Conservation (phyloP, 2,888 invertebrate species). For the Alentia gelatinosa region DNA sequence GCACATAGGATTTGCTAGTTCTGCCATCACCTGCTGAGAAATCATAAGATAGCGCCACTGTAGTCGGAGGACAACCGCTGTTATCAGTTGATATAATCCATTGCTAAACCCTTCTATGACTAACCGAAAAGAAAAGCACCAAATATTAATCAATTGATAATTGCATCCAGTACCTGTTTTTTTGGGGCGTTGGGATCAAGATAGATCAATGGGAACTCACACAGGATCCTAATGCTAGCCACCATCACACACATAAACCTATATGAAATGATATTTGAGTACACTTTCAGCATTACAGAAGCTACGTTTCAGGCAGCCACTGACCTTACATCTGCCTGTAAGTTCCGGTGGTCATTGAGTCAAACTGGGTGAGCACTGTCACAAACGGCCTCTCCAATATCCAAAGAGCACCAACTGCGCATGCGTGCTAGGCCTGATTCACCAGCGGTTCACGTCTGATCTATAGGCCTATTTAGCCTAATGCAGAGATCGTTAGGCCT, state of each 20-base stretch:
- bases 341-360: conserved; percentile 7
- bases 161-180: too few species aligned
- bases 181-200: too few species aligned
- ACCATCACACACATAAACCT: not conserved
- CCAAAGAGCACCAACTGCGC: not conserved
- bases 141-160: too few species aligned
- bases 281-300: not conserved
- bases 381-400: not conserved
- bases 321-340: not conserved
- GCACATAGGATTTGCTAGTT: too few species aligned
- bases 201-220: not conserved
- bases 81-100: too few species aligned
- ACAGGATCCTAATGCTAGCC: not conserved
- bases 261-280: too few species aligned
- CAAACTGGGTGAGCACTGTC: not conserved
- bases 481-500: not conserved
- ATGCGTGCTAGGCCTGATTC: not conserved
- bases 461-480: conserved; percentile 1
- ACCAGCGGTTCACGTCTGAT: not conserved
- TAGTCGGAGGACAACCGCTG: too few species aligned
- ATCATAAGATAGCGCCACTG: too few species aligned
- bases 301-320: not conserved
- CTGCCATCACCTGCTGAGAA: too few species aligned
- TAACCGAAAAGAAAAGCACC: too few species aligned
- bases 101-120: too few species aligned